Evolutionary conservation across 1,140 invertebrate genomes (phyloP), one percentile per base, ranked within the genome.

Genomic region (Metaphire vulgaris): DNA sequence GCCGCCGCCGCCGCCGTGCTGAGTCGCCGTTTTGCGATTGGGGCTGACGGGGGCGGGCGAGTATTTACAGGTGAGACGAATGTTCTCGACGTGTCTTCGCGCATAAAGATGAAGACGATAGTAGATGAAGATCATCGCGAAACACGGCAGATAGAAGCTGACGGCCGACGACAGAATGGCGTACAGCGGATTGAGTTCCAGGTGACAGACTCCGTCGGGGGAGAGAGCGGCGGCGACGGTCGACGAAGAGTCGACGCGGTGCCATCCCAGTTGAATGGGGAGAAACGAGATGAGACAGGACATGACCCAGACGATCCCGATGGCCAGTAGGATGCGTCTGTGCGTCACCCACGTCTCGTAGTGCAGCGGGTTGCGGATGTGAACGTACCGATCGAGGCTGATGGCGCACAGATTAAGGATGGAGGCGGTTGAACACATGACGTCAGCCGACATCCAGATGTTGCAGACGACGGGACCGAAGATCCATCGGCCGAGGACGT

Each of bases 331-430:
- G 0, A 95, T 81, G 71, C 83, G 81, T 80, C 91, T 89, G 79
- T 93, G 90, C 28, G 93, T 97, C 82, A 98, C 94, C 92, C 92
- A 97, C 71, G 93, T 90, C 14, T 94, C 94, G 86, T 99, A 99
- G 83, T 94, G 93, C 80, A 99, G 95, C 0, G 97, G 97, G 86
- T 98, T 93, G 86, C 97, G 97, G 84, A 99, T 99, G 87, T 99
- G 96, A 80, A 98, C 95, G 86, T 98, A 99, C 65, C 97, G 89
- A 87, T 99, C 97, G 81, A 99, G 89, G 70, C 95, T 96, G 83
- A 99, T 99, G 76, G 96, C 96, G 87, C 96, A 98, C 72, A 99
- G 89, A 87, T 99, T 99, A 75, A 99, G 89, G 82, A 99, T 99
- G 77, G 96, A 98, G 32, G 97, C 96, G 67, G 97, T 99, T 80